Base-by-base conservation (phyloP, 2,113 vertebrate species). In the Progne subis region DNA sequence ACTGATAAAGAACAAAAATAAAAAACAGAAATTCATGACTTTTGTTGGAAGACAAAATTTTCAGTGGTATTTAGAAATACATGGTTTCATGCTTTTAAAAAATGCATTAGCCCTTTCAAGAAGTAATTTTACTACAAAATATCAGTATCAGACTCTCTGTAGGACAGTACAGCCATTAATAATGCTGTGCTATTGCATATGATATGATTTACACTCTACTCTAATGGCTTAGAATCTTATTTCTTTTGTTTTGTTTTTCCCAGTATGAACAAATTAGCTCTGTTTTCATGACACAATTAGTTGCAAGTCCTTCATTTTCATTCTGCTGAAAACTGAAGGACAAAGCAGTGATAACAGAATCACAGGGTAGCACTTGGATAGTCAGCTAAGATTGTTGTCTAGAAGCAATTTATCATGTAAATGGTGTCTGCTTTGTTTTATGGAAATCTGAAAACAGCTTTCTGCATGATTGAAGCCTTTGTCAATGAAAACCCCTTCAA, bases 371-470 rank as follows among this genome's bases (percentile, higher is more conserved):
- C 98, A 97, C 88, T 98, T 97, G 96, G 90, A 89, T 96, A 98
- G 98, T 97, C 97, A 98, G 95, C 97, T 97, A 97, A 97, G 98
- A 98, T 98, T 97, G 97, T 95, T 97, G 97, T 98, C 98, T 98
- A 77, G 68, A 91, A 98, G 98, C 98, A 98, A 98, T 99, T 98
- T 98, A 98, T 99, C 98, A 98, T 98, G 98, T 98, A 98, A 99
- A 99, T 98, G 97, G 97, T 97, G 97, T 97, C 97, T 92, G 96
- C 96, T 98, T 98, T 98, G 97, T 98, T 98, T 98, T 98, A 98
- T 98, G 98, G 98, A 98, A 98, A 98, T 98, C 97, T 98, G 96
- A 98, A 98, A 98, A 98, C 98, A 98, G 98, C 98, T 99, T 99
- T 98, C 98, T 98, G 97, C 98, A 97, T 98, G 98, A 98, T 97